A percentile compares a stretch with the other conserved stretches of the same genome.
These are phyloP conservation scores for Megatriorchis doriae DNA, from an alignment of 2,113 vertebrate species.

Conservation along the genomic window DNA sequence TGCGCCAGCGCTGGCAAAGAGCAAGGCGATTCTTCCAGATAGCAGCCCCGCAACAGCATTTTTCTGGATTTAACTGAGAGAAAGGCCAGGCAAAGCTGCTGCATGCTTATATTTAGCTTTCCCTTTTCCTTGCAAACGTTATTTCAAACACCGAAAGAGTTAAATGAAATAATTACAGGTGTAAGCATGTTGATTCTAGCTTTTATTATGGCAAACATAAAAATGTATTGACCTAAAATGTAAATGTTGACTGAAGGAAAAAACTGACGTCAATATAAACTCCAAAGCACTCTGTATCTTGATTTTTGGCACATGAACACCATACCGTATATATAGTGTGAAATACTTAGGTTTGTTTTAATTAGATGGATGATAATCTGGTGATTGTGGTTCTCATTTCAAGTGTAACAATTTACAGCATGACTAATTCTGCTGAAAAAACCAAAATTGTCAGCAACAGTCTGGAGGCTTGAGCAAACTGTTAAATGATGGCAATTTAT, in stretches of 20 bases:
- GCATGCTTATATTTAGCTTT: neutral
- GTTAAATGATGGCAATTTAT: neutral
- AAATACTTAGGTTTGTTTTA: conserved; percentile 2
- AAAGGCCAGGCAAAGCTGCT: neutral
- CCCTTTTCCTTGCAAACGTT: neutral
- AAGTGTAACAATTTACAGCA: neutral
- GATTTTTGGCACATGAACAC: neutral
- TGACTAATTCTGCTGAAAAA: conserved; percentile 5
- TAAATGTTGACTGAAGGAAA: conserved; percentile 48
- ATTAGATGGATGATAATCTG: conserved; percentile 11
- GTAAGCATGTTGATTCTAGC: conserved; percentile 42
- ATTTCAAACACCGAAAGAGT: neutral
- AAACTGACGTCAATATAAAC: conserved; percentile 38
- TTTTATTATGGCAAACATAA: conserved; percentile 53
- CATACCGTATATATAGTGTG: neutral
- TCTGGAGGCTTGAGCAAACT: neutral
- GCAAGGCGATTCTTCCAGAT: neutral
- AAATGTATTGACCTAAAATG: conserved; percentile 43
- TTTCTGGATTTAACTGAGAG: neutral
- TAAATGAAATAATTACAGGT: neutral
- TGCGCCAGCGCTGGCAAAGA: neutral
- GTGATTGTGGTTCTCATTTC: neutral
- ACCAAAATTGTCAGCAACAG: neutral
- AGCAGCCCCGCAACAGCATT: neutral
- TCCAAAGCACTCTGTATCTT: conserved; percentile 2